These are phyloP conservation scores for Drosophila miranda DNA, from an alignment of 1,140 invertebrate species.

Conservation along the genomic window DNA sequence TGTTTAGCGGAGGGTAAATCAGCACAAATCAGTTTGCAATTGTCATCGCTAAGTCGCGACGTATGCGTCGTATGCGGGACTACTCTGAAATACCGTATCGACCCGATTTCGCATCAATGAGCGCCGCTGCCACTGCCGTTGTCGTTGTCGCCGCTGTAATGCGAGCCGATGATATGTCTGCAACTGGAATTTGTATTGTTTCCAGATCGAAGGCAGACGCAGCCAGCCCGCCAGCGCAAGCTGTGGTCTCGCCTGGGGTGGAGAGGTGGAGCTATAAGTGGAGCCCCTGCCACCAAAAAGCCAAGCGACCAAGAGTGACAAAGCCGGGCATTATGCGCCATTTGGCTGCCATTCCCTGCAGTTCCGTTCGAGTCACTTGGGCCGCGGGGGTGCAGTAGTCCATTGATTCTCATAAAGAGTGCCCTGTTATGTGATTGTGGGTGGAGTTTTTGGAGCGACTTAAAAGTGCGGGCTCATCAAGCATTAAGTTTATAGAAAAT, in stretches of 20 bases:
- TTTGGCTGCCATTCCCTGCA: conserved; percentile 37
- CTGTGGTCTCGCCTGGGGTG: conserved; percentile 36
- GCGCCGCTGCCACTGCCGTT: conserved; percentile 13
- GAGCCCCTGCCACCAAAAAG: conserved; percentile 16
- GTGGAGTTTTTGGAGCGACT: conserved; percentile 8
- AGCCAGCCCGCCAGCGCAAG: conserved; percentile 19
- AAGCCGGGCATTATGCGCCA: conserved; percentile 63
- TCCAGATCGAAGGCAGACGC: not conserved
- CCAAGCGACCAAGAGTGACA: conserved; percentile 65
- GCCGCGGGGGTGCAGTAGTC: conserved; percentile 27
- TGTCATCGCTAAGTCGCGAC: conserved; percentile 49
- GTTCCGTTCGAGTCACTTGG: conserved; percentile 51
- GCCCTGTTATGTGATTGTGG: conserved; percentile 37
- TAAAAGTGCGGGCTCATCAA: conserved; percentile 11
- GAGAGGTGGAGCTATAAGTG: not conserved
- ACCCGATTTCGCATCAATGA: conserved; percentile 69
- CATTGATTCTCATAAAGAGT: conserved; percentile 31
- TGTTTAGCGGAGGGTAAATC: conserved; percentile 19
- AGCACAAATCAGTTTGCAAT: conserved; percentile 46
- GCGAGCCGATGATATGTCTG: conserved; percentile 42
- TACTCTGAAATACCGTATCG: conserved; percentile 71
- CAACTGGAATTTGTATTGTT: conserved; percentile 45
- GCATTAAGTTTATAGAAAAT: conserved; percentile 6
- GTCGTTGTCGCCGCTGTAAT: conserved; percentile 36
- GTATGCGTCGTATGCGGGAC: conserved; percentile 10